phyloP scores from a whole-genome alignment of 2,888 invertebrate species.

The Proisotoma minuta region DNA sequence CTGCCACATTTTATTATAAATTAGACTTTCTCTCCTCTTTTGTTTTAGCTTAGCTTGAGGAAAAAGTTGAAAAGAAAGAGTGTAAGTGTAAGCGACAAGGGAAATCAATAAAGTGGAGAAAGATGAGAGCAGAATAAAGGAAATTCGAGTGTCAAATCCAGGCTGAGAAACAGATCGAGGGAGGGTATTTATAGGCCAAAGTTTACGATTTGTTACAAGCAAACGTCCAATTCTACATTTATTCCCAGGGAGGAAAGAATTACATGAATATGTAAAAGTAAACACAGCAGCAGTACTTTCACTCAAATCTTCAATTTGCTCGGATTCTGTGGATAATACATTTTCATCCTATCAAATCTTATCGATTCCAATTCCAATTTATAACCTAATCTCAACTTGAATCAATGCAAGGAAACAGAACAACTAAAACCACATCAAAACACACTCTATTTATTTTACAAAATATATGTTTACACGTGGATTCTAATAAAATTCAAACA shows the following conservation, averaged over 20 bases:
- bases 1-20: too few species aligned
- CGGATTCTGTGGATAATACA: background rate
- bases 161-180: background rate
- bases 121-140: background rate
- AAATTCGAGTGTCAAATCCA: slow-evolving; percentile 5
- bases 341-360: slow-evolving; percentile 6
- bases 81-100: background rate
- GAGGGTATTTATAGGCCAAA: slow-evolving; percentile 2
- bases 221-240: background rate
- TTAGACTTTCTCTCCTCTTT: too few species aligned
- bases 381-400: slow-evolving; percentile 9
- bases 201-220: slow-evolving; percentile 5
- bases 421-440: too few species aligned
- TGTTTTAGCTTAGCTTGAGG: background rate
- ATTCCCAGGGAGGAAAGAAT: background rate
- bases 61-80: background rate
- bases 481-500: too few species aligned
- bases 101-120: background rate
- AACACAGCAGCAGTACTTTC: too few species aligned
- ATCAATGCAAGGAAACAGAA: too few species aligned
- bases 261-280: background rate
- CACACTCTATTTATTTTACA: too few species aligned
- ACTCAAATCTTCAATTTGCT: background rate
- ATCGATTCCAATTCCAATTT: slow-evolving; percentile 28
- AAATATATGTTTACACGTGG: too few species aligned